These are phyloP conservation scores for Epinephelus coioides DNA, from an alignment of 2,797 vertebrate species.

Conservation along the genomic window DNA sequence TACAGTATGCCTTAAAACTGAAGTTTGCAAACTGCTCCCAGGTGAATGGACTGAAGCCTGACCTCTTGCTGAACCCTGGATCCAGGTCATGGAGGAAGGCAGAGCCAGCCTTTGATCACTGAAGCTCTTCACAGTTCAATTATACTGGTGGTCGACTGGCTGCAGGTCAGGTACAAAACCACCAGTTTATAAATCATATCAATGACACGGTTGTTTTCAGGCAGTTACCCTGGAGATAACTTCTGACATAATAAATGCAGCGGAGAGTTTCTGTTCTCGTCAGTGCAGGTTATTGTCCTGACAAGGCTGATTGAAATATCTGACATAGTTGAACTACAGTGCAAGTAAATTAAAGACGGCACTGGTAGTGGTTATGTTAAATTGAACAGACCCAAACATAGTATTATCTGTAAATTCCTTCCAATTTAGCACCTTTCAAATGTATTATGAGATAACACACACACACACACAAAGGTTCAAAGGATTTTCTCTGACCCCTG, in stretches of 20 bases:
- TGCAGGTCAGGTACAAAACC: conserved; percentile 52
- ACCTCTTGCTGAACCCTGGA: conserved; percentile 75
- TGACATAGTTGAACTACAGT: conserved; percentile 31
- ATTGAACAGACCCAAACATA: conserved; percentile 20
- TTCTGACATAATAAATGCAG: conserved; percentile 26
- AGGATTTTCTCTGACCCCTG: conserved; percentile 18
- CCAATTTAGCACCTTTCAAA: conserved; percentile 33
- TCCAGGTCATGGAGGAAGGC: conserved; percentile 57
- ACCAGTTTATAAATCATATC: conserved; percentile 61
- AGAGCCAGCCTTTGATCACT: conserved; percentile 72
- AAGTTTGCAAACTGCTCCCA: conserved; percentile 41
- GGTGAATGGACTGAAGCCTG: conserved; percentile 46
- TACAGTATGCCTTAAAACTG: conserved; percentile 1
- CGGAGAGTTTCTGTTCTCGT: conserved; percentile 8
- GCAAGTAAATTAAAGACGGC: conserved; percentile 39
- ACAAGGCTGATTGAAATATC: conserved; percentile 46
- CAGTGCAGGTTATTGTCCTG: conserved; percentile 16
- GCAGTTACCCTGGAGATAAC: conserved; percentile 51
- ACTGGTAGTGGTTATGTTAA: conserved; percentile 5
- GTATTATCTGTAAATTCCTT: conserved; percentile 47
- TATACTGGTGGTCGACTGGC: conserved; percentile 44
- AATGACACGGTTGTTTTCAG: conserved; percentile 54
- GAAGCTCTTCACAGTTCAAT: conserved; percentile 57
- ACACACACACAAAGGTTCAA: conserved; percentile 18
- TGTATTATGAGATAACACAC: conserved; percentile 14